Evolutionary conservation across 37 sponge, comb jelly and placozoan genomes (phyloP), one percentile per base, ranked within the genome.

Genomic region (Diacarnus erythraeanus): DNA sequence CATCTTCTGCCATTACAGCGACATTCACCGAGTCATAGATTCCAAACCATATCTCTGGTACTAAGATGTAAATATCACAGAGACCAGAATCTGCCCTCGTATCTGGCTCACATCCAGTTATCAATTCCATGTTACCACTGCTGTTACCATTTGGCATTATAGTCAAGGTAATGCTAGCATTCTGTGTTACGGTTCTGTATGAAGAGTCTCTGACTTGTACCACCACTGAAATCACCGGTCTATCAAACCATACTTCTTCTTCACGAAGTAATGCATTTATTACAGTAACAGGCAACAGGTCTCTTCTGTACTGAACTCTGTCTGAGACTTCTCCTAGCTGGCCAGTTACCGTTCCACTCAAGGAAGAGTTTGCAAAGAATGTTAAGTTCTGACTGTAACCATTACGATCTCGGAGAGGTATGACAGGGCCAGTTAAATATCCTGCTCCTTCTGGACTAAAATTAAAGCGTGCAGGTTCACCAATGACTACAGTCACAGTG

Each of bases 11-110:
- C n/a, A 51, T 31, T 21, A 77, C 17, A 15, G 38, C 40, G 3
- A 91, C 87, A 26, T 71, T 78, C 22, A 80, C 70, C 2, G 37
- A 36, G 0, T 66, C 29, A 67, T 67, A 64, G 39, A 30, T 47
- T 33, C 25, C 77, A 75, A 91, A 91, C 92, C 92, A 91, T 8
- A 59, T 27, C 30, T 26, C 44, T 51, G 92, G 92, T 10, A 91
- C 41, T 9, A 36, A 33, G 2, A 83, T 42, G 34, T 30, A 40
- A 10, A 43, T 17, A 17, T 5, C 12, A 38, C 92, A 91, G 29
- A 83, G 44, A 26, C 88, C 88, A 76, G 64, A 43, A 70, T 26
- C 58, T 2, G 30, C 12, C 0, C 25, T n/a, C 3, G 9, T 20
- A 1, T 47, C 69, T 17, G 57, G 10, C 54, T 3, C n/a, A 64